Evolutionary conservation across 1,140 invertebrate species (phyloP), one percentile per base, ranked within the genome.

Genomic region (Calliopsis andreniformis): DNA sequence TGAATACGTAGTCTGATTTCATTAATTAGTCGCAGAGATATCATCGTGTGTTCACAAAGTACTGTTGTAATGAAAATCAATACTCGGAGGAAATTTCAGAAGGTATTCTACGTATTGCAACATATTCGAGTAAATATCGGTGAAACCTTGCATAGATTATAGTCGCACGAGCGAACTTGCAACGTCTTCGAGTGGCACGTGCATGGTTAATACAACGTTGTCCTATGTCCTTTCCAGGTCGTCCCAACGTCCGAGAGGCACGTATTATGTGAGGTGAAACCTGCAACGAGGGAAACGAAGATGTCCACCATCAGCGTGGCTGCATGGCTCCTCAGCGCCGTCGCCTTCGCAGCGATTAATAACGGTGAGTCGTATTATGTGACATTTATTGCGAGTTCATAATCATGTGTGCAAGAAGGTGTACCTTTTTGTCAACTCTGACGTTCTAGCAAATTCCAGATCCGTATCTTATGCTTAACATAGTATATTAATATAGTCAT

Each of bases 211-310:
- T 67, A 61, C 56, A 82, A 82, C 51, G 66, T 59, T n/a, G 68
- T 73, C 45, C 53, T 49, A 53, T 77, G 56, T 63, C 32, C 32
- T 73, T 86, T 86, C 0, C 85, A 86, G 86, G 59, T 82, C 42
- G 51, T 71, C 76, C 76, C 73, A 78, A 64, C 81, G 75, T 73
- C 72, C 72, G 78, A 78, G 67, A 61, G 82, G 42, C 67, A 76
- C 73, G 67, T 88, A 89, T 88, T 87, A 87, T 89, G 87, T 89
- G 86, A 88, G 81, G 87, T 83, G 83, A 78, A 81, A 84, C 61
- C 79, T 43, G 71, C 75, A 77, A 72, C 73, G 76, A 82, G 80
- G 85, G 77, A 82, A 87, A 86, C 83, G 81, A 89, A 89, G 84
- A 89, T 89, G 88, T 87, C 84, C 80, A 82, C 82, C 79, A 80